Percentiles rank a stretch among this genome's conserved stretches.
Evolutionary conservation across 2,888 invertebrate species (phyloP).

Genomic region (Melangyna quadrimaculata): DNA sequence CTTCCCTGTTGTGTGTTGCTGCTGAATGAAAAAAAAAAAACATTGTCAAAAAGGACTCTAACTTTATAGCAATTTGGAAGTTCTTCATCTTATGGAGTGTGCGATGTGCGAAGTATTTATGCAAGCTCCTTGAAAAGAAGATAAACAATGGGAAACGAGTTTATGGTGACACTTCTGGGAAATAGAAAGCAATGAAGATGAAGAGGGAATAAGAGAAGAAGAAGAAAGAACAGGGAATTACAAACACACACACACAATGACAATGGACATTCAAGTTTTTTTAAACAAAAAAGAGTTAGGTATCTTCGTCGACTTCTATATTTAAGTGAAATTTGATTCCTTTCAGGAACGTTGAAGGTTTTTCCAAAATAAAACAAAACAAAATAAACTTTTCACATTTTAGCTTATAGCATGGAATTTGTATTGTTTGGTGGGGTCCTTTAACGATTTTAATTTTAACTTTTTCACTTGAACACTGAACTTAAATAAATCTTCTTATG

Average conservation of each 20-base stretch:
- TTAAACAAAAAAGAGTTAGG: not conserved
- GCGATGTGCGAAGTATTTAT: conserved; percentile 55
- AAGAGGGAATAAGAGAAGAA: not conserved
- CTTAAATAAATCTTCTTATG: not conserved
- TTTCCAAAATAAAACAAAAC: not conserved
- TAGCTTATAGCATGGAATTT: not conserved
- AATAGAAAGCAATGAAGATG: not conserved
- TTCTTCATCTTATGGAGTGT: conserved; percentile 30
- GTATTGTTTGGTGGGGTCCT: not conserved
- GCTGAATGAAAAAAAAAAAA: not conserved
- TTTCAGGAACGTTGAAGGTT: not conserved
- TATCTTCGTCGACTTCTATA: not conserved
- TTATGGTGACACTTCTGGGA: conserved; percentile 14
- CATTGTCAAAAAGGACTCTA: not conserved
- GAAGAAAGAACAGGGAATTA: not conserved
- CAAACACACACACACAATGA: not conserved
- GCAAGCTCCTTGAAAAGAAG: conserved; percentile 21
- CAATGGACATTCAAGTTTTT: conserved; percentile 9
- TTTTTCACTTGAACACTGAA: conserved; percentile 9
- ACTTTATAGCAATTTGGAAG: conserved; percentile 49
- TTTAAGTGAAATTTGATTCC: not conserved
- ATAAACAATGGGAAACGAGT: conserved; percentile 42
- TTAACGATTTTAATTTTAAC: conserved; percentile 17
- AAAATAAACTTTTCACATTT: not conserved
- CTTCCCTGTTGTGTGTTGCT: not conserved